These are phyloP conservation scores for Andrena dorsata DNA, from an alignment of 2,888 invertebrate species.

Conservation along the genomic window DNA sequence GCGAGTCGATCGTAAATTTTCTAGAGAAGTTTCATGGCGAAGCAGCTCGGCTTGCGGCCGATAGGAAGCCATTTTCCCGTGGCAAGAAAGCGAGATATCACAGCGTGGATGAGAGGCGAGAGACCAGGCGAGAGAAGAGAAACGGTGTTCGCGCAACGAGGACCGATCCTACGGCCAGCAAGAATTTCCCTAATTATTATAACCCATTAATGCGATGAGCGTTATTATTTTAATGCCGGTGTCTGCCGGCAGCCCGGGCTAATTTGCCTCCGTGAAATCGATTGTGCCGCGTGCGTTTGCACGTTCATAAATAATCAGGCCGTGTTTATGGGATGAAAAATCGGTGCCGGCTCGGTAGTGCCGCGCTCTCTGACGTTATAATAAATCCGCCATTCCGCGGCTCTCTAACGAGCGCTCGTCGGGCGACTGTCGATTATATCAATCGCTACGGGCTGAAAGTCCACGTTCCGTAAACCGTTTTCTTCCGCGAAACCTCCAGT, in stretches of 20 bases:
- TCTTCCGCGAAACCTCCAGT: conserved; percentile 30
- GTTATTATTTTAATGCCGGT: conserved; percentile 83
- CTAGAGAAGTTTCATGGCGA: conserved; percentile 29
- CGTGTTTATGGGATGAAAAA: conserved; percentile 78
- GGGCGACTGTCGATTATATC: conserved; percentile 60
- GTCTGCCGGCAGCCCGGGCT: conserved; percentile 76
- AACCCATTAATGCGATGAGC: conserved; percentile 81
- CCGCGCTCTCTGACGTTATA: conserved; percentile 67
- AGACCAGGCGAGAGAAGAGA: not conserved
- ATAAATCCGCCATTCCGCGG: conserved; percentile 75
- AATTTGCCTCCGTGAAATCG: conserved; percentile 82
- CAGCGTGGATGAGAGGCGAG: not conserved
- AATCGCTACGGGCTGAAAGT: conserved; percentile 42
- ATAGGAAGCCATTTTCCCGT: conserved; percentile 11
- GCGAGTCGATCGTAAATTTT: conserved; percentile 52
- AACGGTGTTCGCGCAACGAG: conserved; percentile 42
- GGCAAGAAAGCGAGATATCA: conserved; percentile 22
- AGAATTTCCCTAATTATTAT: conserved; percentile 84
- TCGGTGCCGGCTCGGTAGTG: conserved; percentile 65
- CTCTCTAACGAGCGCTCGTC: conserved; percentile 68
- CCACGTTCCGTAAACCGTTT: conserved; percentile 17
- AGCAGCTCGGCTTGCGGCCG: not conserved
- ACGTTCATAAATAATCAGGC: conserved; percentile 82
- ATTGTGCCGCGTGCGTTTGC: conserved; percentile 80
- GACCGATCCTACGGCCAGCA: conserved; percentile 72